Conservation (phyloP, 2,888 invertebrate species). For the Autographa gamma region DNA sequence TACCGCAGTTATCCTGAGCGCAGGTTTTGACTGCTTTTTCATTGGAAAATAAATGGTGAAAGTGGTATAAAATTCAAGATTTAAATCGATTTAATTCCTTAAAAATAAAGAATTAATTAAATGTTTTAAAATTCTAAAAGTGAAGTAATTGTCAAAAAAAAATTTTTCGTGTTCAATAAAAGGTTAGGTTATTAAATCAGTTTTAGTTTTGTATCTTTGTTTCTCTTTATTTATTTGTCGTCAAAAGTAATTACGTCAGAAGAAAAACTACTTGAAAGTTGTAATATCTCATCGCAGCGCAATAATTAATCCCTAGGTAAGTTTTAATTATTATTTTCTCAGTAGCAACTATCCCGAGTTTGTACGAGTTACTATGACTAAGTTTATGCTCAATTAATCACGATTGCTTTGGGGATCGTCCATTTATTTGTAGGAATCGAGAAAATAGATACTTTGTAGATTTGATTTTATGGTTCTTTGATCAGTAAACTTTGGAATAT, state of each 20-base stretch:
- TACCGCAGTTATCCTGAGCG: no score
- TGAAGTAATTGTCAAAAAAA: no score
- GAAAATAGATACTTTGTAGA: background rate
- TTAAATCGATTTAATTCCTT: no score
- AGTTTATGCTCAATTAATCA: conserved; percentile 42
- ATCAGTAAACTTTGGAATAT: background rate
- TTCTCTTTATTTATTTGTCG: conserved; percentile 10
- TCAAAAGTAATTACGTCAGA: conserved; percentile 30
- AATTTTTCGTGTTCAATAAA: no score
- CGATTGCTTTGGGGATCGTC: conserved; percentile 20
- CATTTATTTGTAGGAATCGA: conserved; percentile 10
- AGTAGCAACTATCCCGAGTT: conserved; percentile 36
- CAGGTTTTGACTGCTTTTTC: no score
- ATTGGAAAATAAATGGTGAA: no score
- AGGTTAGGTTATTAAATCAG: no score
- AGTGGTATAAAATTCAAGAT: no score
- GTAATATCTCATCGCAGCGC: conserved; percentile 22
- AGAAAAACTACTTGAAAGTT: conserved; percentile 33
- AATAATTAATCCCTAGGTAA: conserved; percentile 46
- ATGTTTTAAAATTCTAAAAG: no score
- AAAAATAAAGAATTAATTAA: no score
- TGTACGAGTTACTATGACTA: conserved; percentile 16
- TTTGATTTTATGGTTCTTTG: background rate
- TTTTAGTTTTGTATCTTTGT: no score
- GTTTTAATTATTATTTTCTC: conserved; percentile 55